Conservation (phyloP, 2,113 vertebrate genomes). For the Ifrita kowaldi region DNA sequence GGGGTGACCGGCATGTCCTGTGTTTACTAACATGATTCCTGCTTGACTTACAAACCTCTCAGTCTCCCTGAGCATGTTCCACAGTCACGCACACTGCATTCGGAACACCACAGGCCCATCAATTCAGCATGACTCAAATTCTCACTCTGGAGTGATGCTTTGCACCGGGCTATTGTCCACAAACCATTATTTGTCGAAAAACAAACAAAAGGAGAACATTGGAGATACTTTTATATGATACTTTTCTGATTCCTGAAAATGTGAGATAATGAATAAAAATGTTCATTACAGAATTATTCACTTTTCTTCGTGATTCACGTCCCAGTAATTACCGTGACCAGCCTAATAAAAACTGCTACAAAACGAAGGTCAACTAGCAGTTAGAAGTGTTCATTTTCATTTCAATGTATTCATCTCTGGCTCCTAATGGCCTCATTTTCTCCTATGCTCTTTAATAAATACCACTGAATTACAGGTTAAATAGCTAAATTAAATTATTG, state of each 20-base stretch:
- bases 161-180: constrained; percentile 48
- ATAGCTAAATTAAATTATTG: constrained; percentile 99
- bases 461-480: constrained; percentile 99
- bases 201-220: constrained; percentile 65
- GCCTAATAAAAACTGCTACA: constrained; percentile 93
- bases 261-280: constrained; percentile 90
- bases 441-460: constrained; percentile 98
- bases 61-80: background rate
- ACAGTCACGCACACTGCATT: background rate
- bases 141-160: background rate
- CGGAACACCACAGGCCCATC: background rate
- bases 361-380: constrained; percentile 99
- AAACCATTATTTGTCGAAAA: constrained; percentile 70
- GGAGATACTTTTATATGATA: constrained; percentile 30
- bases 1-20: background rate
- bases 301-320: constrained; percentile 93
- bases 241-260: constrained; percentile 75
- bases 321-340: constrained; percentile 93
- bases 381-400: constrained; percentile 98
- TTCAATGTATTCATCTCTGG: constrained; percentile 97
- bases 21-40: background rate
- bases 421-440: constrained; percentile 98
- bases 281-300: constrained; percentile 94
- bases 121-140: background rate
- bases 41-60: background rate